Evolutionary conservation across 2,113 vertebrate genomes (phyloP).

Genomic region (Helogale parvula): DNA sequence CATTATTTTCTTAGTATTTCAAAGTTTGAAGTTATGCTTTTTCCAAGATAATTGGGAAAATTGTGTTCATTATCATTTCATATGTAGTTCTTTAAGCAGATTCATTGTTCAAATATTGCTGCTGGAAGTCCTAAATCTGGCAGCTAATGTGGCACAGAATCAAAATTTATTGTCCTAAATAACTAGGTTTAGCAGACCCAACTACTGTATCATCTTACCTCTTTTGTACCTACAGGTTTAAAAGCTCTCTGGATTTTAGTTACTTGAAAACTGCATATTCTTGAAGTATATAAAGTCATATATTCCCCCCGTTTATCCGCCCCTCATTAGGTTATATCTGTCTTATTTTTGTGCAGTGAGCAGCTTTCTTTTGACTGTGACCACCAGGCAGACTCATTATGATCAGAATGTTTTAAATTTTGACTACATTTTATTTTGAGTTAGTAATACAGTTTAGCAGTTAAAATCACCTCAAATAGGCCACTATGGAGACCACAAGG

Average conservation of each 20-base stretch:
- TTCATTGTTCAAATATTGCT: not conserved
- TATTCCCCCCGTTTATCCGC: not conserved
- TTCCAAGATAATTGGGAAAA: not conserved
- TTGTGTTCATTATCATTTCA: not conserved
- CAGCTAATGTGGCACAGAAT: not conserved
- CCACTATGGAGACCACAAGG: not conserved
- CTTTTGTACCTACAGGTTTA: not conserved
- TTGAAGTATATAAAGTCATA: not conserved
- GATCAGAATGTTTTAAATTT: constrained; percentile 93
- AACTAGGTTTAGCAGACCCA: not conserved
- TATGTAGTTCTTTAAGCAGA: not conserved
- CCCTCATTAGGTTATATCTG: not conserved
- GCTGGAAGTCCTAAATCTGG: not conserved
- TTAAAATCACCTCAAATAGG: constrained; percentile 60
- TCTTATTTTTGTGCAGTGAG: constrained; percentile 91
- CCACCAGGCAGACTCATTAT: constrained; percentile 96
- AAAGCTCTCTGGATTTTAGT: not conserved
- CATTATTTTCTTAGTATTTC: not conserved
- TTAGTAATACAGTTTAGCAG: constrained; percentile 70
- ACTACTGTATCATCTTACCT: not conserved
- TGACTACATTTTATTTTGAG: constrained; percentile 82
- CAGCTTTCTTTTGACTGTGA: constrained; percentile 97
- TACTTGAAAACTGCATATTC: not conserved
- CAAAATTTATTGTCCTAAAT: not conserved
- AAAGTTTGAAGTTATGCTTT: not conserved